phyloP scores from a whole-genome alignment of 2,113 vertebrate species.

The Myiozetetes cayanensis region DNA sequence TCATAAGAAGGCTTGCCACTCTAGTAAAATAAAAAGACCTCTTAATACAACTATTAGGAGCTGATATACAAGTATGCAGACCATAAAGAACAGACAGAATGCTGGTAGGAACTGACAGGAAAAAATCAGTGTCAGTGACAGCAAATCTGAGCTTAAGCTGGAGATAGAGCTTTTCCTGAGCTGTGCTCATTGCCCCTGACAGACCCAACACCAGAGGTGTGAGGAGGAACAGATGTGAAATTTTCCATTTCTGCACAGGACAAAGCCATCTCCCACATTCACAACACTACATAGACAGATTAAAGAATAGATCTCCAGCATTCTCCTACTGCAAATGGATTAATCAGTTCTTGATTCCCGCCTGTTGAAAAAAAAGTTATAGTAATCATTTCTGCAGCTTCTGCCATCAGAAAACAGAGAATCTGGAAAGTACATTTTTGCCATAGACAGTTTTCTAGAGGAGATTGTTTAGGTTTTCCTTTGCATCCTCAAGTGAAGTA shows the following conservation, averaged over 20 bases:
- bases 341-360: background rate
- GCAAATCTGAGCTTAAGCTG: background rate
- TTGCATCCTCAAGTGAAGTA: background rate
- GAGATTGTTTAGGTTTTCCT: background rate
- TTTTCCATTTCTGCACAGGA: background rate
- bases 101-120: background rate
- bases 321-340: background rate
- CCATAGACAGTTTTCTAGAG: background rate
- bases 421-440: background rate
- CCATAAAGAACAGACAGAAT: background rate
- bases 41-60: background rate
- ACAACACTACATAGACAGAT: background rate
- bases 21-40: background rate
- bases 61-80: background rate
- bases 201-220: background rate
- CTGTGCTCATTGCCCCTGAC: background rate
- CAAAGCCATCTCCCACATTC: background rate
- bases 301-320: background rate
- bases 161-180: background rate
- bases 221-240: background rate
- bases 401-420: background rate
- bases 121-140: background rate
- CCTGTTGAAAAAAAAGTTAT: background rate
- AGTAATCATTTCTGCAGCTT: background rate
- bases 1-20: background rate